Percentiles rank a stretch among this genome's conserved stretches.
Conservation (phyloP, 92 coral and sea anemone genomes). For the Umimayanthus kanabou region DNA sequence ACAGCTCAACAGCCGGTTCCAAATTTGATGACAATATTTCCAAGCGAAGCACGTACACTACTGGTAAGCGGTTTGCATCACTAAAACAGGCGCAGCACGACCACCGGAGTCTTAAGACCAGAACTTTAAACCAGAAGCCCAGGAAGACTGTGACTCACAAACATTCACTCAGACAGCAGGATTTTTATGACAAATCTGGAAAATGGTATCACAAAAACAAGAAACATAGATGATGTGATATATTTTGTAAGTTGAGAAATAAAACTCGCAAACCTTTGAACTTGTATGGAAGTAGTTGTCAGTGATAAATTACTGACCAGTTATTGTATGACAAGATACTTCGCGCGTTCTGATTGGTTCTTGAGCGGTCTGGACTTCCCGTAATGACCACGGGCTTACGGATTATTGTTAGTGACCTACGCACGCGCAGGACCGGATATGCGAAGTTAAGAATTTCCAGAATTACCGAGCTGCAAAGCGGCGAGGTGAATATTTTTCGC, state of each 20-base stretch:
- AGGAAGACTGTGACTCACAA: background rate
- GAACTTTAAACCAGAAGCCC: background rate
- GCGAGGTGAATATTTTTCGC: too few relatives aligned
- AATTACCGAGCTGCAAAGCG: too few relatives aligned
- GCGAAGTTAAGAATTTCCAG: too few relatives aligned
- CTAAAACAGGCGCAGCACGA: background rate
- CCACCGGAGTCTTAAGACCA: background rate
- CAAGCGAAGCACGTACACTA: background rate
- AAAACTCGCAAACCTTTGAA: background rate
- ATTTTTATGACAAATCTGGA: background rate
- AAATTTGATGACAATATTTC: background rate
- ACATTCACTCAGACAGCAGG: background rate
- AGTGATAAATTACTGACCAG: background rate
- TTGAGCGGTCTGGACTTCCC: too few relatives aligned
- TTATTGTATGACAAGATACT: too few relatives aligned
- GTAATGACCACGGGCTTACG: too few relatives aligned
- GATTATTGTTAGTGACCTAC: too few relatives aligned
- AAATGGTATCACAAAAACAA: conserved; percentile 9
- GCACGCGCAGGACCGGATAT: too few relatives aligned
- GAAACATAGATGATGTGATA: background rate
- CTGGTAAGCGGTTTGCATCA: conserved; percentile 5
- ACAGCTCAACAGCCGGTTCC: background rate
- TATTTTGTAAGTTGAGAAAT: too few relatives aligned
- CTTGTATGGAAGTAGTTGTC: background rate
- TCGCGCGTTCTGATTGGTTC: too few relatives aligned